phyloP scores from a whole-genome alignment of 2,797 vertebrate species.

The Eidolon dupreanum region DNA sequence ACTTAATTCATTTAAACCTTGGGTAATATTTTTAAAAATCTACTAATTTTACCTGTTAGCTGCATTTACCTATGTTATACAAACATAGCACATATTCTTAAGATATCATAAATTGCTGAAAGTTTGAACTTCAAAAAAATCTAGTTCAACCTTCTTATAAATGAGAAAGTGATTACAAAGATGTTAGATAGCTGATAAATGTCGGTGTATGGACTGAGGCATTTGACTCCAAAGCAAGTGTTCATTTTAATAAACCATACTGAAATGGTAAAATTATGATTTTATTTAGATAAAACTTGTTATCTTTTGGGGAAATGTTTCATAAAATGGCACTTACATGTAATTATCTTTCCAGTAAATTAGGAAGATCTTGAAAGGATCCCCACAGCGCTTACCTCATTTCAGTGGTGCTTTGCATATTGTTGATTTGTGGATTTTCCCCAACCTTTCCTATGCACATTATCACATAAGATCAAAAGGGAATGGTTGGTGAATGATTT shows the following conservation, averaged over 20 bases:
- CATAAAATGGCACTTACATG: neutral
- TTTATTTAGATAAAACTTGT: neutral
- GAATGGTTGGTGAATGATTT: neutral
- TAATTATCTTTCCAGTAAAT: neutral
- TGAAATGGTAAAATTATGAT: neutral
- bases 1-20: conserved; percentile 2
- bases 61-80: neutral
- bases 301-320: neutral
- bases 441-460: neutral
- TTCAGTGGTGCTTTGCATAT: neutral
- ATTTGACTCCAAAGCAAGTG: neutral
- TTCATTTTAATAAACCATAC: neutral
- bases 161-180: neutral
- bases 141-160: neutral
- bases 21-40: neutral
- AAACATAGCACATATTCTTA: neutral
- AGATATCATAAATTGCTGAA: neutral
- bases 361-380: neutral
- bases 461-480: neutral
- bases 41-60: neutral
- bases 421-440: neutral
- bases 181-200: neutral
- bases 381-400: neutral
- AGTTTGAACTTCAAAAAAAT: conserved; percentile 23
- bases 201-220: neutral